Percentiles rank a stretch among this genome's conserved stretches.
Evolutionary conservation across 2,888 invertebrate genomes (phyloP).

Genomic region (Byasa hedistus): DNA sequence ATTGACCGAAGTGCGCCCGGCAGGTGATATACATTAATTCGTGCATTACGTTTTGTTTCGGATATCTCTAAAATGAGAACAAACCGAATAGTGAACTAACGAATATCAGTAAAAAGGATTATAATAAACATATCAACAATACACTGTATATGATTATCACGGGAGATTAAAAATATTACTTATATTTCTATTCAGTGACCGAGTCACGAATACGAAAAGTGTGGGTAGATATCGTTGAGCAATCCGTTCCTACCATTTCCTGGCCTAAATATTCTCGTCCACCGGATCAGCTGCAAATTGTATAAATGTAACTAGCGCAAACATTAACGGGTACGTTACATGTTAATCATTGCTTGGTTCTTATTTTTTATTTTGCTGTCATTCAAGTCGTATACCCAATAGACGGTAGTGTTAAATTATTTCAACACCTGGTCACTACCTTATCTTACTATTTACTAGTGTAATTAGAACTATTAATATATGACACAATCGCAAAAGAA

Average conservation of each 20-base stretch:
- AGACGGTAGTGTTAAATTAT: background rate
- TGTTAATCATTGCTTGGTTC: background rate
- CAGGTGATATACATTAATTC: background rate
- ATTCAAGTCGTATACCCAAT: background rate
- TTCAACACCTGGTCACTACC: background rate
- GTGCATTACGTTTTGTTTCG: background rate
- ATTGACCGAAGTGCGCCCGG: slow-evolving; percentile 11
- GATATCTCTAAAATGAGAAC: background rate
- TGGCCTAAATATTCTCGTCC: slow-evolving; percentile 13
- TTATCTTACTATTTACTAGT: background rate
- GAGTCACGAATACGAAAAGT: slow-evolving; percentile 21
- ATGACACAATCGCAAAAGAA: too few relatives aligned
- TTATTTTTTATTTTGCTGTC: background rate
- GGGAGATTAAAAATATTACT: background rate
- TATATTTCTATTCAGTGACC: slow-evolving; percentile 10
- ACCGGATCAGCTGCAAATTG: slow-evolving; percentile 1
- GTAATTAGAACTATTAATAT: too few relatives aligned
- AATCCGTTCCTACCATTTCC: slow-evolving; percentile 25
- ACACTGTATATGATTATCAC: too few relatives aligned
- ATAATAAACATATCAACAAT: background rate
- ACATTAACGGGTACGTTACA: background rate
- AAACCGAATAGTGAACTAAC: background rate
- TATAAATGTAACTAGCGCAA: slow-evolving; percentile 2
- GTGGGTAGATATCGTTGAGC: slow-evolving; percentile 20
- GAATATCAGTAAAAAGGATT: background rate